phyloP scores from a whole-genome alignment of 2,888 invertebrate genomes.

The Amblyteles armatorius region DNA sequence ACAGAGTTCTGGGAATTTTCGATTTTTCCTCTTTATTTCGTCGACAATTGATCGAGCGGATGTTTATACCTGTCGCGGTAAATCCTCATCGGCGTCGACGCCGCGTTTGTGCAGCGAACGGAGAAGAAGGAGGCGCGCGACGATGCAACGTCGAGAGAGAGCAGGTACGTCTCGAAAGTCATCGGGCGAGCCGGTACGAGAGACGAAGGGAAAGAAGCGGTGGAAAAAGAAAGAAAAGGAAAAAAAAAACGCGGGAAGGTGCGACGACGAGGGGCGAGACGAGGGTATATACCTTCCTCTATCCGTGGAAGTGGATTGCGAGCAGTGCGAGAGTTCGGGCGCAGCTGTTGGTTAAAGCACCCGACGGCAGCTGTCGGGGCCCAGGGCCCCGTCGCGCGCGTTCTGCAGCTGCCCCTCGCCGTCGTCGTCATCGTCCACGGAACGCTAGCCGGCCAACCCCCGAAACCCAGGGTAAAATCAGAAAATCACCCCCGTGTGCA shows the following conservation, averaged over 20 bases:
- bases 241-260: conserved; percentile 31
- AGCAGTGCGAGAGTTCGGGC: conserved; percentile 69
- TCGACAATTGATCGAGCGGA: background rate
- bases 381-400: conserved; percentile 72
- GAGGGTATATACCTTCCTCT: conserved; percentile 33
- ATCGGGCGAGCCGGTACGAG: conserved; percentile 30
- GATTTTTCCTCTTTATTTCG: background rate
- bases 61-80: background rate
- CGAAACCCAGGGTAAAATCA: background rate
- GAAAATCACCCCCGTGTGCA: conserved; percentile 26
- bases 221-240: background rate
- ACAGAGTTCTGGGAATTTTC: background rate
- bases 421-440: conserved; percentile 37
- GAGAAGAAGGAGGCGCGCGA: background rate
- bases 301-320: conserved; percentile 64
- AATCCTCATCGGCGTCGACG: background rate
- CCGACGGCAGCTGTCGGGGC: conserved; percentile 81
- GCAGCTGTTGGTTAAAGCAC: conserved; percentile 84
- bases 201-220: conserved; percentile 17
- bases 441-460: conserved; percentile 20
- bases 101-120: background rate
- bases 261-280: conserved; percentile 42
- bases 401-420: conserved; percentile 80
- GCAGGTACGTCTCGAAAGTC: conserved; percentile 64
- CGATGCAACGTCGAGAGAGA: conserved; percentile 20